A percentile compares a stretch with the other conserved stretches of the same genome.
These are phyloP conservation scores for Callipepla squamata DNA, from an alignment of 2,113 vertebrate genomes.

Conservation along the genomic window DNA sequence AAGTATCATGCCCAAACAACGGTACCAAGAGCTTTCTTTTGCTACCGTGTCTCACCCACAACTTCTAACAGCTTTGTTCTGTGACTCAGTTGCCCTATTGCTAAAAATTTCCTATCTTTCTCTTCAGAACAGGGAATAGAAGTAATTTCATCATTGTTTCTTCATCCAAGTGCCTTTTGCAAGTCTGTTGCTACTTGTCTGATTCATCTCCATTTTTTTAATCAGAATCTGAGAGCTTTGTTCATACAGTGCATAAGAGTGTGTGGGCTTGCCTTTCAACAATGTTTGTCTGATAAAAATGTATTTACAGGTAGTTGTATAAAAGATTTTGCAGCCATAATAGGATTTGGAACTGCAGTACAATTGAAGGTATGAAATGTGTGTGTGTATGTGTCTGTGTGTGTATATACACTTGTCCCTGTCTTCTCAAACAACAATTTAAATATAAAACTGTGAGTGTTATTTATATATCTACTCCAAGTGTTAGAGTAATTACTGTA, in stretches of 20 bases:
- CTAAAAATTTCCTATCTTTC: not conserved
- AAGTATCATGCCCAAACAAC: not conserved
- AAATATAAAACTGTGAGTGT: conserved; percentile 70
- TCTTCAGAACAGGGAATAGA: not conserved
- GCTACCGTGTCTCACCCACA: not conserved
- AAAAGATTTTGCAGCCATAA: conserved; percentile 65
- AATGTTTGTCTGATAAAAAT: conserved; percentile 52
- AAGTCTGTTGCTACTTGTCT: not conserved
- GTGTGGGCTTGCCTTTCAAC: conserved; percentile 48
- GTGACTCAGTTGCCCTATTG: not conserved
- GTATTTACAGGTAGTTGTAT: conserved; percentile 69
- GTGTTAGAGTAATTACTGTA: conserved; percentile 67
- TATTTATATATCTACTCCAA: conserved; percentile 76
- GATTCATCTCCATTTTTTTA: not conserved
- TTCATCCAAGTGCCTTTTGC: not conserved
- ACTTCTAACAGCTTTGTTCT: not conserved
- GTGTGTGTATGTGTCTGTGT: not conserved
- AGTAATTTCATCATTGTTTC: not conserved
- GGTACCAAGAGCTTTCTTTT: not conserved
- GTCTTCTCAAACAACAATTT: conserved; percentile 67
- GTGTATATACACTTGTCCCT: conserved; percentile 11
- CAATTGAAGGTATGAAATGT: conserved; percentile 47
- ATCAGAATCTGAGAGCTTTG: not conserved
- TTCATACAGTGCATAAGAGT: conserved; percentile 28
- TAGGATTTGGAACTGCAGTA: conserved; percentile 68